Base-by-base conservation (phyloP, 2,888 invertebrate species). In the Apodemia mormo region DNA sequence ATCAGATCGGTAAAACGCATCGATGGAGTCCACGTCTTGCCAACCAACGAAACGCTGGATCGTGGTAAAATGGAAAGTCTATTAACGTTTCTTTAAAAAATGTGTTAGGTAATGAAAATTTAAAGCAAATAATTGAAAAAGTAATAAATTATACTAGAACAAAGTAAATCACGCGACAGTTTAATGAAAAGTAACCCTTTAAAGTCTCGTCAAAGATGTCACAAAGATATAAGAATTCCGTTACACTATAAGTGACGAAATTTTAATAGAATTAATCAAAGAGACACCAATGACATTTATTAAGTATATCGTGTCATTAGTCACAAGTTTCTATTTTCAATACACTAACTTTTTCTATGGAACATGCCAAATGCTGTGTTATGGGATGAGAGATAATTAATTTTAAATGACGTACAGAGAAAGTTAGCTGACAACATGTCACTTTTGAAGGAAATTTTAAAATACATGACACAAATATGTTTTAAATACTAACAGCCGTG, bases 321-420 rank as follows among this genome's bases (percentile, higher is more conserved):
- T 91, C 90, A 90, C 85, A 73, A 76, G 82, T 78, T 85, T 86
- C 91, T 92, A 92, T 91, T 92, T 90, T 85, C 86, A 84, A 89
- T 88, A 83, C 82, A 82, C 61, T 80, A 84, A 88, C 85, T 89
- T 91, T 90, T 90, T 89, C 85, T 83, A 78, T 73, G 66, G 76
- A 75, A 77, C 84, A 81, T 86, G 89, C 89, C 90, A 89, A 89
- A 90, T 87, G 81, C 80, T 80, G 68, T 85, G 85, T 88, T 49
- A 70, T 76, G 69, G 74, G 65, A 65, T 75, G 84, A 80, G 80
- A 80, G 85, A 87, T 90, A 88, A 91, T 92, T 91, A 90, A 90
- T 91, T 84, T 86, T 75, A 81, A 86, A 77, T 84, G 88, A 85
- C 88, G 82, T 79, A 79, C 77, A 80, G 78, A 77, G 85, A 86